Percentiles rank a stretch among this genome's conserved stretches.
phyloP scores from a whole-genome alignment of 2,797 vertebrate genomes.

The Glossophaga mutica region DNA sequence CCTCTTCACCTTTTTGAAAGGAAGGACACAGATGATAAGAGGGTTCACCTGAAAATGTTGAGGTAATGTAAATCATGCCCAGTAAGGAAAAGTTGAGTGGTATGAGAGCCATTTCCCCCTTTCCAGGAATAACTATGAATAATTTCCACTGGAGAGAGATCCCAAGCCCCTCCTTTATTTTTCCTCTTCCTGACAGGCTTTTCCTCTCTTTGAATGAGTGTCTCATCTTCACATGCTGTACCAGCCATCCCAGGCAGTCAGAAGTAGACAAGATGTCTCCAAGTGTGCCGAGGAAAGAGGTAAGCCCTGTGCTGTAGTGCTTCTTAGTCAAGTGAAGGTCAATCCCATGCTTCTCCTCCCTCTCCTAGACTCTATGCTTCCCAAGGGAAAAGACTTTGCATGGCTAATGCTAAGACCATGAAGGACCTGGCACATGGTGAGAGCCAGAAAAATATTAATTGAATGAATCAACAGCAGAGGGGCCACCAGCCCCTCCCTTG shows the following conservation, averaged over 20 bases:
- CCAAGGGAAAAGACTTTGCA: fast-evolving
- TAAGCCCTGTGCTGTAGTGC: fast-evolving
- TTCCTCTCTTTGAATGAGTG: fast-evolving
- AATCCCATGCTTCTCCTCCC: fast-evolving
- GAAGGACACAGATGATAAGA: background rate
- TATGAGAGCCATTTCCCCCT: background rate
- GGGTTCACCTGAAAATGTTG: background rate
- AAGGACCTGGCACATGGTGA: fast-evolving
- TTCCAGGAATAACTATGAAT: background rate
- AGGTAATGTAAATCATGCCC: background rate
- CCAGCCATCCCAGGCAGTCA: background rate
- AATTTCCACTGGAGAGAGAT: background rate
- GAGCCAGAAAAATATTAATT: background rate
- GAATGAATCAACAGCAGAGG: too few relatives aligned
- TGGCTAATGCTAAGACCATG: fast-evolving
- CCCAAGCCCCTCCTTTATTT: background rate
- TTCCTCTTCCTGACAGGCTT: background rate
- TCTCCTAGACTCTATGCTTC: too few relatives aligned
- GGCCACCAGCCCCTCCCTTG: fast-evolving
- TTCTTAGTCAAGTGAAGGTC: fast-evolving
- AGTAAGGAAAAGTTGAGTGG: background rate
- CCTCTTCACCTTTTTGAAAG: background rate
- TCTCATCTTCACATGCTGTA: fast-evolving
- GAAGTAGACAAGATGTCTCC: too few relatives aligned
- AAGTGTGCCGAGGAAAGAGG: fast-evolving